Conservation (phyloP, 2,113 vertebrate species). For the Tapirus terrestris region DNA sequence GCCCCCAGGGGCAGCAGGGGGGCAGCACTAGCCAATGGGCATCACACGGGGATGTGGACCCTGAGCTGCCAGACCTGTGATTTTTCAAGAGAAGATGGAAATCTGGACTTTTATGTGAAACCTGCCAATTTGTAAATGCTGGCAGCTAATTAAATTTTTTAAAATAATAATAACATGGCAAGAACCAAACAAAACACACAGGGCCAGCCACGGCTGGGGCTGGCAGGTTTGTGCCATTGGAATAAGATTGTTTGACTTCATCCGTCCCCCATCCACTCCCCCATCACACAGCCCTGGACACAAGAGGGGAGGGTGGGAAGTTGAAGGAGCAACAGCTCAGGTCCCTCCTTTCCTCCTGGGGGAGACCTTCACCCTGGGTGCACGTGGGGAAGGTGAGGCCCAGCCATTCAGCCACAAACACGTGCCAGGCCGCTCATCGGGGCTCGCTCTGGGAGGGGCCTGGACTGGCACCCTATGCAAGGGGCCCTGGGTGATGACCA, state of each 20-base stretch:
- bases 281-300: not conserved
- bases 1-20: too few species aligned
- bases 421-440: not conserved
- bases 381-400: not conserved
- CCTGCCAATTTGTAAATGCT: constrained; percentile 55
- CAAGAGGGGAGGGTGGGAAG: too few species aligned
- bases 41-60: not conserved
- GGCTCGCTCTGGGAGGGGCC: not conserved
- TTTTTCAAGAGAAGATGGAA: constrained; percentile 48
- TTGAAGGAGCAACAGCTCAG: not conserved
- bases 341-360: not conserved
- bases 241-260: not conserved
- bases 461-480: accelerated
- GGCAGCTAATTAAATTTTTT: constrained; percentile 67
- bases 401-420: not conserved
- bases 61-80: not conserved
- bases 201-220: not conserved
- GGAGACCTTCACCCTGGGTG: not conserved
- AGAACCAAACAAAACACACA: constrained; percentile 65
- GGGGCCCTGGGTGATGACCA: not conserved
- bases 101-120: constrained; percentile 52
- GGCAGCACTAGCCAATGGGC: not conserved
- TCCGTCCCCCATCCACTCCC: not conserved
- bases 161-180: constrained; percentile 55
- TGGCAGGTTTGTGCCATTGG: not conserved